Percentiles rank a stretch among this genome's conserved stretches.
phyloP scores from a whole-genome alignment of 2,113 vertebrate genomes.

The Trematomus loennbergii region DNA sequence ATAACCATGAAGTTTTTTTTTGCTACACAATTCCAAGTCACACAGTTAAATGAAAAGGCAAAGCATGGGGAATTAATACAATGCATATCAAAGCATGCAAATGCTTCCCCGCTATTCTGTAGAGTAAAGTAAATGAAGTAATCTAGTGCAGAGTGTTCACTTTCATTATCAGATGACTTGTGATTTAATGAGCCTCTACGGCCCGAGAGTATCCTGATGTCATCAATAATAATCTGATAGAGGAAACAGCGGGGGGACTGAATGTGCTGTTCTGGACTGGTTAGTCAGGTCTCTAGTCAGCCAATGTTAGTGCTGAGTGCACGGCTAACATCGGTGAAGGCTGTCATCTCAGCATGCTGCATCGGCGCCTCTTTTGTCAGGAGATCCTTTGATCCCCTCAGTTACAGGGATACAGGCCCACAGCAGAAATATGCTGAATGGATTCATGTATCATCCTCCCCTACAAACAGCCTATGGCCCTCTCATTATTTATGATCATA shows the following conservation, averaged over 20 bases:
- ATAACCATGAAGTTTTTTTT: conserved; percentile 54
- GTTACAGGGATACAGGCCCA: conserved; percentile 67
- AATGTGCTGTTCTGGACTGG: conserved; percentile 67
- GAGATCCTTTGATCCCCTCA: conserved; percentile 72
- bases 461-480: conserved; percentile 65
- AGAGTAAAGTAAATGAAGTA: conserved; percentile 43
- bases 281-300: conserved; percentile 73
- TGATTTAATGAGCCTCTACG: conserved; percentile 69
- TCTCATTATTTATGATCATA: conserved; percentile 73
- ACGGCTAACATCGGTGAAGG: conserved; percentile 59
- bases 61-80: conserved; percentile 53
- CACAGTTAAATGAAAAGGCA: conserved; percentile 59
- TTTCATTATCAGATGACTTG: conserved; percentile 62
- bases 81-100: conserved; percentile 57
- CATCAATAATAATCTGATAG: conserved; percentile 72
- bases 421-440: conserved; percentile 77
- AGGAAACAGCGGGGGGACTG: conserved; percentile 38
- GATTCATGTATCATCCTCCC: conserved; percentile 70
- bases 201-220: conserved; percentile 63
- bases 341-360: conserved; percentile 75
- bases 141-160: conserved; percentile 55
- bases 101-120: conserved; percentile 33
- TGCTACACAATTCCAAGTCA: conserved; percentile 35
- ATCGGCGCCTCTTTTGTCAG: conserved; percentile 75
- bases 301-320: conserved; percentile 71